A percentile compares a stretch with the other conserved stretches of the same genome.
Evolutionary conservation across 2,113 vertebrate species (phyloP).

Genomic region (Nestor notabilis): DNA sequence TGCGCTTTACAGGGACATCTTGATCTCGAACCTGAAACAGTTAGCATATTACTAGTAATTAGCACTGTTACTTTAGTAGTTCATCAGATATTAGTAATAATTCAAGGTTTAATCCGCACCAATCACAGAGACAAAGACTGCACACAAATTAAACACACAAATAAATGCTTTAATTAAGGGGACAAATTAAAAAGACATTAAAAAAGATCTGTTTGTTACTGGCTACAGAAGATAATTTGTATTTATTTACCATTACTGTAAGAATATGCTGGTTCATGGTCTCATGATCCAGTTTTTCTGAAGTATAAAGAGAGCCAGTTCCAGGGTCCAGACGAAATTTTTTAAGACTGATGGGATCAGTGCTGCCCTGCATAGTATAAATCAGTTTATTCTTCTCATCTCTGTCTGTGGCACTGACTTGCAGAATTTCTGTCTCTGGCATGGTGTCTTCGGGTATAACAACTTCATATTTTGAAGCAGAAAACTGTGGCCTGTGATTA

Average conservation of each 20-base stretch:
- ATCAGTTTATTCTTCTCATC: slow-evolving; percentile 98
- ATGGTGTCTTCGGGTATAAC: slow-evolving; percentile 86
- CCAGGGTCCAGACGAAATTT: slow-evolving; percentile 94
- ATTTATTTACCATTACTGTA: slow-evolving; percentile 87
- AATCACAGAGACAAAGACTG: not conserved
- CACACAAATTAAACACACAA: not conserved
- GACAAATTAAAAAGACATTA: not conserved
- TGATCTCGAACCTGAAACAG: slow-evolving; percentile 91
- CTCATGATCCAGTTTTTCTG: slow-evolving; percentile 91
- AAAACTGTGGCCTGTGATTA: slow-evolving; percentile 94
- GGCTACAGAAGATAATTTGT: not conserved
- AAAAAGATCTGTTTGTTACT: not conserved
- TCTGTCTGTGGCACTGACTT: slow-evolving; percentile 86
- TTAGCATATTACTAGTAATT: not conserved
- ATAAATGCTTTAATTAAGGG: not conserved
- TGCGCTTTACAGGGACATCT: slow-evolving; percentile 95
- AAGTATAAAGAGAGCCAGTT: slow-evolving; percentile 86
- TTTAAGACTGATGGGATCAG: slow-evolving; percentile 89
- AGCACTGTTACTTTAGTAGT: not conserved
- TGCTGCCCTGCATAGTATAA: slow-evolving; percentile 92
- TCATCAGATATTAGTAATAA: not conserved
- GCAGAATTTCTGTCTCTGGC: slow-evolving; percentile 88
- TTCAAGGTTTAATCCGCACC: not conserved
- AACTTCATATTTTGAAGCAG: slow-evolving; percentile 85
- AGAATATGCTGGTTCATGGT: slow-evolving; percentile 88